Percentiles rank a stretch among this genome's conserved stretches.
Evolutionary conservation across 2,113 vertebrate species (phyloP).

Genomic region (Halichoeres trimaculatus): DNA sequence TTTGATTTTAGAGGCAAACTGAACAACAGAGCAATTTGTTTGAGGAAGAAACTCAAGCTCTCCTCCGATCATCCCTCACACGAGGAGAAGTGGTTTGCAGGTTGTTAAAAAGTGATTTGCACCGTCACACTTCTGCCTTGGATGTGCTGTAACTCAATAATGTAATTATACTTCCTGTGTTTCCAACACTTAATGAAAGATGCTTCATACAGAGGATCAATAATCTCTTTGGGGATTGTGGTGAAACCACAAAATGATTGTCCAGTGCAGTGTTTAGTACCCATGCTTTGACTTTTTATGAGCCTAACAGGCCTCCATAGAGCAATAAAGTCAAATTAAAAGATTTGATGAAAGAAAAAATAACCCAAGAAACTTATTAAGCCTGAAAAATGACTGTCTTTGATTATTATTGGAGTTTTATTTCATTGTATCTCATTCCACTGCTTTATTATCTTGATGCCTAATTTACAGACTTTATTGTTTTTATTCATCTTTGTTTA

Average conservation of each 20-base stretch:
- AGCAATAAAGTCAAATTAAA: not conserved
- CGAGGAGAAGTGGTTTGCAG: constrained; percentile 27
- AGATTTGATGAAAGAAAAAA: not conserved
- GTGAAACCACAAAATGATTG: constrained; percentile 23
- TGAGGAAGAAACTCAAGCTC: constrained; percentile 42
- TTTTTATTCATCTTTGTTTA: too few relatives aligned
- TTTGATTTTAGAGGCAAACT: constrained; percentile 40
- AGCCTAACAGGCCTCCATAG: not conserved
- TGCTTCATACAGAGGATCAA: constrained; percentile 36
- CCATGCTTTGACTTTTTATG: not conserved
- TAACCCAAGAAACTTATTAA: too few relatives aligned
- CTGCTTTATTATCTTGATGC: too few relatives aligned
- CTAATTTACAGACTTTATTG: too few relatives aligned
- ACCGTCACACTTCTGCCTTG: constrained; percentile 27
- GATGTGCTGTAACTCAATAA: constrained; percentile 45
- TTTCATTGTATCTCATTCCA: too few relatives aligned
- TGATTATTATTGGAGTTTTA: too few relatives aligned
- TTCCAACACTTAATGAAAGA: constrained; percentile 45
- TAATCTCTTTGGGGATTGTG: constrained; percentile 38
- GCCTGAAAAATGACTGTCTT: too few relatives aligned
- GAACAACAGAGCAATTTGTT: constrained; percentile 44
- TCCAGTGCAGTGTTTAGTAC: not conserved
- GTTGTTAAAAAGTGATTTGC: constrained; percentile 21
- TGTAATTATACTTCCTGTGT: constrained; percentile 44
- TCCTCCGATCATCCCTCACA: constrained; percentile 36